Conservation (phyloP, 2,797 vertebrate genomes). For the Mormyrops attenuatus region DNA sequence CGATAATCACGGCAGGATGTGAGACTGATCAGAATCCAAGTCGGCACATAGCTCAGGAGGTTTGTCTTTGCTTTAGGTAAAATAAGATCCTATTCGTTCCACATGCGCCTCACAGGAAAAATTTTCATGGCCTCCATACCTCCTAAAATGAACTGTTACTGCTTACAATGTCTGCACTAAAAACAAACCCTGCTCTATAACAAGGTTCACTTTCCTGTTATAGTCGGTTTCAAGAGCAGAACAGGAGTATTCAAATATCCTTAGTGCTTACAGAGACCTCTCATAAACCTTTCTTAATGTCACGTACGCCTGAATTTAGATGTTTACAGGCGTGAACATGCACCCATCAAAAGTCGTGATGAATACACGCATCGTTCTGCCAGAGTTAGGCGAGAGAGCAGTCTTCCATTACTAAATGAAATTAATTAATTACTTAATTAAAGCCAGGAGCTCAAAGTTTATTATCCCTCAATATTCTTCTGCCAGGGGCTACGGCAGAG, state of each 20-base stretch:
- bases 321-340: background rate
- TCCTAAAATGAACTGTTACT: background rate
- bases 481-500: background rate
- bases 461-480: background rate
- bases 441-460: background rate
- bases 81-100: background rate
- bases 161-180: background rate
- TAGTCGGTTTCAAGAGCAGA: background rate
- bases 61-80: slow-evolving; percentile 1
- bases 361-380: background rate
- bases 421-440: background rate
- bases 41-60: background rate
- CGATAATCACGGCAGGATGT: background rate
- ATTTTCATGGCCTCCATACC: background rate
- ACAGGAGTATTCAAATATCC: background rate
- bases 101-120: background rate
- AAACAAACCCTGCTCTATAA: background rate
- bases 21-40: background rate
- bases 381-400: background rate
- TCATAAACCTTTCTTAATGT: background rate
- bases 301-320: background rate
- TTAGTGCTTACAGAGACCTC: background rate
- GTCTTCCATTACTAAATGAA: slow-evolving; percentile 10
- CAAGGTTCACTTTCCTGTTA: background rate
- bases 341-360: background rate